Conservation (phyloP, 2,888 invertebrate species). For the Andrena praecox region DNA sequence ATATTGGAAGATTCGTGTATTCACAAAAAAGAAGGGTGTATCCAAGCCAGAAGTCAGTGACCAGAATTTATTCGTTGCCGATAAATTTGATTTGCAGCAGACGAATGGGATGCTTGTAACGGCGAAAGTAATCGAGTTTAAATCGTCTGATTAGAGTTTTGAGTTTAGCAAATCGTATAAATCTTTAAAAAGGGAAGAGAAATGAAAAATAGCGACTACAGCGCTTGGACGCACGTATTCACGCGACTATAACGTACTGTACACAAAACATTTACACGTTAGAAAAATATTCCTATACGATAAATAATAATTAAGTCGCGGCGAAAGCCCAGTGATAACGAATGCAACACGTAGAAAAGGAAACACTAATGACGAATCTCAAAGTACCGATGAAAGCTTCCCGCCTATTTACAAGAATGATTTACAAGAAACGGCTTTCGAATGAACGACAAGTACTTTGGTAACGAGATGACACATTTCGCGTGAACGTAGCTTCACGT, state of each 20-base stretch:
- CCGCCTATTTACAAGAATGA: conserved; percentile 65
- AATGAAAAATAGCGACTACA: not conserved
- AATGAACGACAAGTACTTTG: conserved; percentile 65
- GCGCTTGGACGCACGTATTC: conserved; percentile 7
- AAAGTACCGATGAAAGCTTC: conserved; percentile 35
- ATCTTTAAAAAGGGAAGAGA: not conserved
- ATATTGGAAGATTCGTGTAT: conserved; percentile 42
- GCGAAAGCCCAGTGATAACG: not conserved
- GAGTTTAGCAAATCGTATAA: not conserved
- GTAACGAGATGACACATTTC: conserved; percentile 68
- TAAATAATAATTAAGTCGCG: conserved; percentile 41
- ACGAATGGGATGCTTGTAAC: no score
- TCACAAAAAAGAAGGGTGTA: conserved; percentile 32
- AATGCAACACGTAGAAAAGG: conserved; percentile 20
- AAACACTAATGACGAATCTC: conserved; percentile 19
- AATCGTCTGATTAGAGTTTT: not conserved
- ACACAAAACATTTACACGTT: conserved; percentile 49
- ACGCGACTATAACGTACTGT: conserved; percentile 33
- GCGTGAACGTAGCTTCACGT: conserved; percentile 4
- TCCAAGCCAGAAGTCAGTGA: not conserved
- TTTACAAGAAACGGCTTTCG: conserved; percentile 30
- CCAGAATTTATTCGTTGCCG: not conserved
- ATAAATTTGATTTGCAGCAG: no score
- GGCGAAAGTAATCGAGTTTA: not conserved
- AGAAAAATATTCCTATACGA: conserved; percentile 28